Conservation (phyloP, 1,140 invertebrate species). For the Pachypeltis micranthus region DNA sequence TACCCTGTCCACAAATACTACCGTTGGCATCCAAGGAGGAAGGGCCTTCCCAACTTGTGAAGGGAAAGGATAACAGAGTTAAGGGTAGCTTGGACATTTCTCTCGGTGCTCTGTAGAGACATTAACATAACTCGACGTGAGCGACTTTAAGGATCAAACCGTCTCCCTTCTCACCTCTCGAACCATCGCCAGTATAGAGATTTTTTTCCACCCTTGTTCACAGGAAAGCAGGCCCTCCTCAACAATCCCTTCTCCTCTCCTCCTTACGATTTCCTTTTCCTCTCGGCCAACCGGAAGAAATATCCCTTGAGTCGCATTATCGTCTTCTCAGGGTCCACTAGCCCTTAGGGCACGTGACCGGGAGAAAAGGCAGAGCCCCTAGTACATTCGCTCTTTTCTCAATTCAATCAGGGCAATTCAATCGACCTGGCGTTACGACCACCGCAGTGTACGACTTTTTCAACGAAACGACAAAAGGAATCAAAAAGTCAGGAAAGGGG, state of each 20-base stretch:
- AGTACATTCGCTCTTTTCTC: not conserved
- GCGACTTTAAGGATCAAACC: conserved; percentile 1
- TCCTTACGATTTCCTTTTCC: not conserved
- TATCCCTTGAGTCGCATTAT: conserved; percentile 8
- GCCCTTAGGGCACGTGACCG: conserved; percentile 1
- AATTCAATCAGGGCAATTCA: conserved; percentile 9
- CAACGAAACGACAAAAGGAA: too few species aligned
- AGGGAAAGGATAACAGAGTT: not conserved
- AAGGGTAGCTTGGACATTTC: not conserved
- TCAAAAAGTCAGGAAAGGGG: too few species aligned
- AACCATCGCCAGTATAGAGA: not conserved
- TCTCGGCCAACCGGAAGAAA: not conserved
- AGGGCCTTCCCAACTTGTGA: not conserved
- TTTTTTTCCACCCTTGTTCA: not conserved
- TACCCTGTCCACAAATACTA: not conserved
- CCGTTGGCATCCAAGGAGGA: not conserved
- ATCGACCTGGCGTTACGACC: too few species aligned
- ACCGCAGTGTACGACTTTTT: too few species aligned
- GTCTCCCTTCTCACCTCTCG: not conserved
- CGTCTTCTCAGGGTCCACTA: not conserved
- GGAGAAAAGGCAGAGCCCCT: not conserved
- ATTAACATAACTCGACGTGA: conserved; percentile 9
- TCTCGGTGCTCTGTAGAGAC: not conserved
- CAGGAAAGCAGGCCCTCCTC: not conserved
- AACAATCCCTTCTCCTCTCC: too few species aligned